phyloP scores from a whole-genome alignment of 1,140 invertebrate genomes.

The Geopemphigus sp. region DNA sequence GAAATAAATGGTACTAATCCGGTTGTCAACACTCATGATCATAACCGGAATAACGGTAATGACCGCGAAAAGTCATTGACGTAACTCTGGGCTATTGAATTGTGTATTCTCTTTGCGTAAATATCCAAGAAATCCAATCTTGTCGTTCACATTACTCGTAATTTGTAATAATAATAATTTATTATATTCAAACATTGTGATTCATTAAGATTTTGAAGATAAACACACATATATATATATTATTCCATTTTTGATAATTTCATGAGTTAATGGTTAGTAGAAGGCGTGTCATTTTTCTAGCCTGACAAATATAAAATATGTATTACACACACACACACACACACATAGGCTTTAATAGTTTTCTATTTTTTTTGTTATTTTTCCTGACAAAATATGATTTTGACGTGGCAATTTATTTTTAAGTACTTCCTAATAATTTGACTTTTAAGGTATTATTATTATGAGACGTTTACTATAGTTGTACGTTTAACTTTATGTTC shows the following conservation, averaged over 20 bases:
- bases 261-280: no score
- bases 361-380: not conserved
- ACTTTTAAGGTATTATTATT: not conserved
- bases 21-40: conserved; percentile 21
- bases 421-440: no score
- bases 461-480: not conserved
- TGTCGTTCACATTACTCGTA: not conserved
- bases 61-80: conserved; percentile 45
- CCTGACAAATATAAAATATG: no score
- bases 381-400: not conserved
- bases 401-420: not conserved
- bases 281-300: no score
- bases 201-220: not conserved
- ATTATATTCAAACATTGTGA: not conserved
- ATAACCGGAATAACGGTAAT: conserved; percentile 48
- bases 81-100: conserved; percentile 28
- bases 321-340: no score
- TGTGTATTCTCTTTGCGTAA: not conserved
- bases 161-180: no score
- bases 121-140: not conserved
- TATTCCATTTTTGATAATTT: no score
- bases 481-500: not conserved
- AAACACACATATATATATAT: not conserved
- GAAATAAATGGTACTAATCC: conserved; percentile 37
- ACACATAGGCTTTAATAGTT: not conserved